Evolutionary conservation across 1,140 invertebrate species (phyloP).

Genomic region (Reticulitermes speratus): DNA sequence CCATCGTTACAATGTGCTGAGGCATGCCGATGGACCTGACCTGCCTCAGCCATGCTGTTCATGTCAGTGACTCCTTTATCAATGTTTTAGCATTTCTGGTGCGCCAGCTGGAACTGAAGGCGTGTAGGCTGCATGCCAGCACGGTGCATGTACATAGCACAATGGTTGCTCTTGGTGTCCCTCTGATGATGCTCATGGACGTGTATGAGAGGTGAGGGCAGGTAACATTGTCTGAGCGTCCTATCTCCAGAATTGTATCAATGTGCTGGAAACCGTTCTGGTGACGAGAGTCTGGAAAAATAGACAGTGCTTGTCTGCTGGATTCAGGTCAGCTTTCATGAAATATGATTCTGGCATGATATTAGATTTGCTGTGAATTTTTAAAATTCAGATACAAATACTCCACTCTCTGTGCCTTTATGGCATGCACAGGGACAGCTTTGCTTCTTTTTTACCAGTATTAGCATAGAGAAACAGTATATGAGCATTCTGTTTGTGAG

Average conservation of each 20-base stretch:
- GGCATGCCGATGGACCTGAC: background rate
- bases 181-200: constrained; percentile 68
- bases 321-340: no score
- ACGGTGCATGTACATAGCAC: constrained; percentile 67
- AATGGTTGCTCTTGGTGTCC: constrained; percentile 66
- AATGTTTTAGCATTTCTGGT: constrained; percentile 64
- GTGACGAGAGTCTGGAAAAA: no score
- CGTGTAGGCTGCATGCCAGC: constrained; percentile 65
- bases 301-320: no score
- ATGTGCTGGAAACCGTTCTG: no score
- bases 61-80: constrained; percentile 18
- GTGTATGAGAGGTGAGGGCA: constrained; percentile 65
- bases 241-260: no score
- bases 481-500: no score
- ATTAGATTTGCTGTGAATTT: no score
- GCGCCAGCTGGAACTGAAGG: constrained; percentile 70
- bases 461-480: background rate
- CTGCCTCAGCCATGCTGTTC: constrained; percentile 19
- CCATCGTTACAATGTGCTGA: background rate
- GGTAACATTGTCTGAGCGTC: no score
- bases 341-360: no score
- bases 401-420: no score
- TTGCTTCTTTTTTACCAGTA: background rate
- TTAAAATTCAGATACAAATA: background rate
- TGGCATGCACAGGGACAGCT: no score